Evolutionary conservation across 2,888 invertebrate species (phyloP).

Genomic region (Gari tellinella): DNA sequence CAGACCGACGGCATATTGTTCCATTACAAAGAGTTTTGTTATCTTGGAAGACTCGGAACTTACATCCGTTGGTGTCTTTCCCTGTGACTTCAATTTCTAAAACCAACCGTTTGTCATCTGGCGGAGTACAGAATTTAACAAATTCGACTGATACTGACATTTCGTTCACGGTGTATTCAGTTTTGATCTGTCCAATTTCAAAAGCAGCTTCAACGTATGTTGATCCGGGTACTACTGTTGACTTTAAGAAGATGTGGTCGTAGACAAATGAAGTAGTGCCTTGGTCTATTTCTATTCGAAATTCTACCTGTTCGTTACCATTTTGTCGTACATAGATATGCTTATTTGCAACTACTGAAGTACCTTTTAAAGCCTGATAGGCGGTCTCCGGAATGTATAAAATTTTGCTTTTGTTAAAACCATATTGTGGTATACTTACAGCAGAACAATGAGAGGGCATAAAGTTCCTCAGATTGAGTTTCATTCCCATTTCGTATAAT

Average conservation of each 20-base stretch:
- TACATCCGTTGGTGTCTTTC: not conserved
- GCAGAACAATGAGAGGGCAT: not conserved
- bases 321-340: too few species aligned
- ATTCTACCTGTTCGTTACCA: not conserved
- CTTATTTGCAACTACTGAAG: too few species aligned
- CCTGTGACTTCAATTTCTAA: too few species aligned
- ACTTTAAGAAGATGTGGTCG: constrained; percentile 45
- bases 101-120: too few species aligned
- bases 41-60: not conserved
- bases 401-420: constrained; percentile 36
- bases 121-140: too few species aligned
- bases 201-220: constrained; percentile 49
- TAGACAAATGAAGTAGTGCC: constrained; percentile 49
- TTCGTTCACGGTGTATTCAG: too few species aligned
- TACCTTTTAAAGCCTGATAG: too few species aligned
- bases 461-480: constrained; percentile 11
- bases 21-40: constrained; percentile 1
- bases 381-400: constrained; percentile 16
- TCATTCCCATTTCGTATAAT: constrained; percentile 18
- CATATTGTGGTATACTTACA: constrained; percentile 58
- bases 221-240: constrained; percentile 53
- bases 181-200: constrained; percentile 54
- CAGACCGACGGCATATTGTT: too few species aligned
- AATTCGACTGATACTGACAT: too few species aligned
- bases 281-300: constrained; percentile 32